A percentile compares a stretch with the other conserved stretches of the same genome.
Evolutionary conservation across 1,140 invertebrate genomes (phyloP).

Genomic region (Bombus affinis): DNA sequence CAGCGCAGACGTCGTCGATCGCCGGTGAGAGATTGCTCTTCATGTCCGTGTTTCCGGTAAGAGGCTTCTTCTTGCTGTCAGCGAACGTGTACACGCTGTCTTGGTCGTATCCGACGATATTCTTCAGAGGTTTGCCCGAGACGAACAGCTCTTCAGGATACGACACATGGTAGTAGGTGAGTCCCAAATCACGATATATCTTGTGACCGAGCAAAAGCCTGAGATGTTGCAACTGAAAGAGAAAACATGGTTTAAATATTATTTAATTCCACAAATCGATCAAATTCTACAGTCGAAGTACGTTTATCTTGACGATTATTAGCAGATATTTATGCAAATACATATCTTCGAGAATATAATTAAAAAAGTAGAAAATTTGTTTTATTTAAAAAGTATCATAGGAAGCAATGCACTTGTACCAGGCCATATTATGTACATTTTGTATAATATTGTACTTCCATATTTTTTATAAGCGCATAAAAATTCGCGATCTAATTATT

Average conservation of each 20-base stretch:
- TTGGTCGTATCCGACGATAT: conserved; percentile 83
- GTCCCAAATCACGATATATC: conserved; percentile 76
- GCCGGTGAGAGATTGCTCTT: conserved; percentile 81
- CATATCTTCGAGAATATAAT: too few species aligned
- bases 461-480: too few species aligned
- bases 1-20: conserved; percentile 83
- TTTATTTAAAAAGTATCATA: too few species aligned
- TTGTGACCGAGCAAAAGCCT: conserved; percentile 78
- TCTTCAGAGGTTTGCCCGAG: conserved; percentile 79
- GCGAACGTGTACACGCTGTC: conserved; percentile 83
- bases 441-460: too few species aligned
- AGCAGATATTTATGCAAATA: too few species aligned
- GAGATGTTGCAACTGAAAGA: conserved; percentile 80
- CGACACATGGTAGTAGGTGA: conserved; percentile 77
- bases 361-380: too few species aligned
- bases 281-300: too few species aligned
- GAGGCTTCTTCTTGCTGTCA: conserved; percentile 84
- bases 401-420: too few species aligned
- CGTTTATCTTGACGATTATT: too few species aligned
- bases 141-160: conserved; percentile 79
- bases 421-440: too few species aligned
- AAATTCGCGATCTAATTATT: not conserved
- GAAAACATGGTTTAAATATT: not conserved
- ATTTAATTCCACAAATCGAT: too few species aligned
- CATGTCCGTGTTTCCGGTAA: conserved; percentile 80